These are phyloP conservation scores for Himantopus leucocephalus DNA, from an alignment of 2,113 vertebrate genomes.

Conservation along the genomic window DNA sequence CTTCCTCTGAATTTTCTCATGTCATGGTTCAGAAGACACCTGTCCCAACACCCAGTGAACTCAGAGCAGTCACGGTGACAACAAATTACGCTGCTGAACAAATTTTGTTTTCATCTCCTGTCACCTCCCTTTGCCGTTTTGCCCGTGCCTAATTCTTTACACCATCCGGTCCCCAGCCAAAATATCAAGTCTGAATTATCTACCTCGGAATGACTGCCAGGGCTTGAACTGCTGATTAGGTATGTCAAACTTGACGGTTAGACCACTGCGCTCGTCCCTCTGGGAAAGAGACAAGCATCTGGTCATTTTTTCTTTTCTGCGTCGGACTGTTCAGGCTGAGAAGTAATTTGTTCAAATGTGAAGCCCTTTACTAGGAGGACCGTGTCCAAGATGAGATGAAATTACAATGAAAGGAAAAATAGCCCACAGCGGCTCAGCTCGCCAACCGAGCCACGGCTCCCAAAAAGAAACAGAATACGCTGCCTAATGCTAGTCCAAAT, in stretches of 20 bases:
- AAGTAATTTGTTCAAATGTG: constrained; percentile 18
- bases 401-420: constrained; percentile 39
- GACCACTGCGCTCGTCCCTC: not conserved
- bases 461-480: constrained; percentile 21
- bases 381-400: not conserved
- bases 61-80: not conserved
- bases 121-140: not conserved
- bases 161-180: not conserved
- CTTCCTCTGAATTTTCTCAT: not conserved
- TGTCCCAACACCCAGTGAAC: not conserved
- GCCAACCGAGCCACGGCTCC: not conserved
- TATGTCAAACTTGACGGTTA: not conserved
- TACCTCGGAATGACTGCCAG: not conserved
- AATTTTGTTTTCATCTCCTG: not conserved
- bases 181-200: not conserved
- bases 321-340: not conserved
- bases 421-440: not conserved
- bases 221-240: not conserved
- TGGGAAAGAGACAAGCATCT: not conserved
- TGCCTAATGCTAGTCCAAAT: constrained; percentile 53
- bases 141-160: not conserved
- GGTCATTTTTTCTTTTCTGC: not conserved
- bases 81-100: not conserved
- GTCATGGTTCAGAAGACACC: not conserved
- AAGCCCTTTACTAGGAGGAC: constrained; percentile 18